Base-by-base conservation (phyloP, 2,888 invertebrate species). In the Idaea straminata region DNA sequence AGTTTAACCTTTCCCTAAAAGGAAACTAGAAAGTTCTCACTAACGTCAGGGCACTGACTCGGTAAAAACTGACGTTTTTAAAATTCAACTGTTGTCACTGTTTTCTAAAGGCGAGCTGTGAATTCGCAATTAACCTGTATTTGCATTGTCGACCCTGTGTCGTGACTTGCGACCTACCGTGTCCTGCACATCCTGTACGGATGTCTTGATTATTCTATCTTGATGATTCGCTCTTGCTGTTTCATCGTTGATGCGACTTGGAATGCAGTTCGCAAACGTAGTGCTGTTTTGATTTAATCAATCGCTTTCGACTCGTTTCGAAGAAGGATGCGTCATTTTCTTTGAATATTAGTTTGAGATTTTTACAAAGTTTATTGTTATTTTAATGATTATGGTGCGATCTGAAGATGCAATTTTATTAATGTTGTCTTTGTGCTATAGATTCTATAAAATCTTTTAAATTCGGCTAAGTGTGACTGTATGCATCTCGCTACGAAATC, bases 61-160 rank as follows among this genome's bases (percentile, higher is more conserved):
- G 66, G 67, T 66, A 69, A 69, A 67, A 67, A 66, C 64, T 65
- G 64, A 36, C 62, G 59, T 71, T 75, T 72, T 89, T 88, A 79
- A 83, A 77, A 89, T 88, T 88, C 89, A 78, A 72, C 69, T 71
- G 81, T 69, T 76, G 83, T 81, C 71, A 78, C 64, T 69, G 84
- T 84, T 87, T 87, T 87, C 85, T 86, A 86, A 81, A 82, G 81
- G 79, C 77, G 74, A 78, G 83, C 83, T 83, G 81, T 86, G 88
- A 89, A 89, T 90, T 83, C 82, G 84, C 88, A 88, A 89, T 88
- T 87, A 88, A 87, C 85, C 84, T 74, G 83, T 81, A 87, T 88
- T 88, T 84, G 83, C 84, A 88, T 88, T 72, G 80, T 70, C 83
- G 84, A 85, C 79, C 82, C 65, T 75, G 62, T 72, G 74, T 71